Base-by-base conservation (phyloP, 2,888 invertebrate species). In the Seladonia tumulorum region DNA sequence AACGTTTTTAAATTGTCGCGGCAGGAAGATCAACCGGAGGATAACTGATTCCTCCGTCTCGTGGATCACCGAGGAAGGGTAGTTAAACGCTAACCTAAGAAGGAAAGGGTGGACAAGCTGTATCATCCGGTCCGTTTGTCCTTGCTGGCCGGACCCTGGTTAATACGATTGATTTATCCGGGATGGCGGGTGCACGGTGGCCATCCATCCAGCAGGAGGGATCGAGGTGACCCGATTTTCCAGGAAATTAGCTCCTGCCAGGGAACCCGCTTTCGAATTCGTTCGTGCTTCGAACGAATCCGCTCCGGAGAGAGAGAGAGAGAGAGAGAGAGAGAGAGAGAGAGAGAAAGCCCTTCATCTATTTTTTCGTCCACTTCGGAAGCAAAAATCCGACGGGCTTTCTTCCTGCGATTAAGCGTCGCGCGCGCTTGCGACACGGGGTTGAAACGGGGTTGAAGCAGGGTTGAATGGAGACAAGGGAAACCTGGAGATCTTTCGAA, bases 211-310 rank as follows among this genome's bases (percentile, higher is more conserved):
- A 72, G 42, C 66, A 71, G 45, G 66, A 76, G 84, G 74, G 79
- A 81, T 79, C 80, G 73, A 1, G 66, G 60, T 86, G 89, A 87
- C 83, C 86, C 66, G 82, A 87, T 90, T 89, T 91, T 90, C 90
- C 83, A 63, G 70, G 81, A 88, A 90, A 90, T 90, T 88, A 91
- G 81, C 80, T 82, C 12, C 57, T 57, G n/a, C n/a, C 76, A 63
- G 47, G 60, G 68, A 25, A 74, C 81, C 82, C 81, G 72, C 83
- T 86, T 83, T 89, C 79, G 49, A 82, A 83, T 88, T 81, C 81
- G 82, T 77, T 75, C 18, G 14, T 71, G 42, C 47, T 1, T 22
- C 10, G 60, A 5, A n/a, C 57, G n/a, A 49, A 39, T 74, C 18
- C 42, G 29, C n/a, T 39, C 14, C 16, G 57, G n/a, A n/a, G 72